Percentiles rank a stretch among this genome's conserved stretches.
Conservation (phyloP, 1,140 invertebrate species). For the Ceratitis capitata region DNA sequence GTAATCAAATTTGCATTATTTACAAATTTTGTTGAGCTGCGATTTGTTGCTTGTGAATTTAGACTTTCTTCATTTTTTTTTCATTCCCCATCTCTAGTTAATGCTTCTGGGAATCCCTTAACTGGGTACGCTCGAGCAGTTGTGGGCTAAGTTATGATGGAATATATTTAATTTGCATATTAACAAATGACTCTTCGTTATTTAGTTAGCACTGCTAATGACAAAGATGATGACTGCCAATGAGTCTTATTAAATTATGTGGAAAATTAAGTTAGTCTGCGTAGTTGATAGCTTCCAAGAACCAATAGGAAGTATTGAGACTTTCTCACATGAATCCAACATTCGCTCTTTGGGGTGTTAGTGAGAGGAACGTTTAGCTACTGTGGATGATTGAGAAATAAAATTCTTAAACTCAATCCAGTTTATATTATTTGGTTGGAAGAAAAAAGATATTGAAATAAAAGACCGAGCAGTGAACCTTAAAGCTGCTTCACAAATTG, state of each 20-base stretch:
- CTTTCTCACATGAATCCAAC: no score
- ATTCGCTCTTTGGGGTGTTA: no score
- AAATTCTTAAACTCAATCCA: no score
- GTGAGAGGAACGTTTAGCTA: no score
- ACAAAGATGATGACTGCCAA: not conserved
- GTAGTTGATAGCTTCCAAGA: not conserved
- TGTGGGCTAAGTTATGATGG: not conserved
- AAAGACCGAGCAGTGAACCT: no score
- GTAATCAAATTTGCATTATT: constrained; percentile 42
- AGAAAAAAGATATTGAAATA: no score
- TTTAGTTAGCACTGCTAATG: not conserved
- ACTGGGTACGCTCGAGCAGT: not conserved
- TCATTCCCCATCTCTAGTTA: not conserved
- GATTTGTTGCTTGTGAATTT: not conserved
- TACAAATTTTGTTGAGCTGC: constrained; percentile 30
- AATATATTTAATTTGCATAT: constrained; percentile 14
- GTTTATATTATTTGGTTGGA: no score
- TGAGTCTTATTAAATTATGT: constrained; percentile 4
- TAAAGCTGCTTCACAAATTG: no score
- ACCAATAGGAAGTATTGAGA: no score
- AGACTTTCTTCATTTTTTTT: not conserved
- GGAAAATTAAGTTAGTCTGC: not conserved
- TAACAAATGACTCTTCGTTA: constrained; percentile 12
- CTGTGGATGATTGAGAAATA: no score
- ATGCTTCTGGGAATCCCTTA: not conserved